Evolutionary conservation across 2,888 invertebrate genomes (phyloP), one percentile per base, ranked within the genome.

Genomic region (Hirtodrosophila histrioides): DNA sequence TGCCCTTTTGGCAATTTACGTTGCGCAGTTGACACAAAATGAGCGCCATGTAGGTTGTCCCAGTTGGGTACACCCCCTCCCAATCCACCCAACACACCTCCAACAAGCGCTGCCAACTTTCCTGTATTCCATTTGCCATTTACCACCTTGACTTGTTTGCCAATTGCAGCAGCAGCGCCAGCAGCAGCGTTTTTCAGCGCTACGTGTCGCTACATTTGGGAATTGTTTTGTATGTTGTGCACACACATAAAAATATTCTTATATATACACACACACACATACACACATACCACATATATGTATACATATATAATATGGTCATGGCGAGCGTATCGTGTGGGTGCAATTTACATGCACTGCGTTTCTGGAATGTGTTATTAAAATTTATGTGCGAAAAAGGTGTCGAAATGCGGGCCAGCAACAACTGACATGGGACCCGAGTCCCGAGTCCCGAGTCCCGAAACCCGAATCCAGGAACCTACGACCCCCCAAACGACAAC

Each of bases 81-180:
- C 12, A 4, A 11, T 36, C n/a, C 43, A 2, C n/a, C 35, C 5
- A 17, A 2, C 12, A 10, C 29, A 0, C 31, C 10, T 39, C 11
- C 9, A 36, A 7, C 36, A 39, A 17, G 23, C n/a, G n/a, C 43
- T 17, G 9, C 53, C 44, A 50, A 45, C 35, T 50, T 40, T 27
- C 9, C 29, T 12, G 12, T 70, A 44, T 74, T 64, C 67, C 81
- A 69, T 67, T 70, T 75, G 68, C 69, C 67, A 76, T 77, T 78
- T 82, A 71, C 82, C 82, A 79, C 79, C 85, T 85, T 83, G 78
- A 86, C 83, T 79, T 85, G 79, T 75, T 85, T 85, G 77, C 72
- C 82, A 78, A 78, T 78, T 84, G 81, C 72, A 78, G 53, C 60
- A 68, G 72, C 69, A 77, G 35, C 60, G 35, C 58, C 43, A 33